A percentile compares a stretch with the other conserved stretches of the same genome.
Evolutionary conservation across 2,113 vertebrate species (phyloP).

Genomic region (Sceloporus tristichus): DNA sequence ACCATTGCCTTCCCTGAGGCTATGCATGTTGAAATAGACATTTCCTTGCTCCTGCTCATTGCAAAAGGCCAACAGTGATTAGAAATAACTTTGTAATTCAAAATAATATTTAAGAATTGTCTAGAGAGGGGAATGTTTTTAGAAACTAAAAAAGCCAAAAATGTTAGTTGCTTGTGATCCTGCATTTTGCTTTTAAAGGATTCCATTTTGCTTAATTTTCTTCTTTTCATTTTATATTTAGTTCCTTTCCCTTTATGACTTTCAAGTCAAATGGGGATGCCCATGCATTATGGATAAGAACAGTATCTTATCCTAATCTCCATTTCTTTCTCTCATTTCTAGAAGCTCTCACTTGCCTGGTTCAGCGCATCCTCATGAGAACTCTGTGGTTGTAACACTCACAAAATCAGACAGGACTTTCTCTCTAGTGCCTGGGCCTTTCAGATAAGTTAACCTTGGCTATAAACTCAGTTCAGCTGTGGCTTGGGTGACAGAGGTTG

Average conservation of each 20-base stretch:
- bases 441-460: constrained; percentile 7
- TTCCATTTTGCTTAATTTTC: not conserved
- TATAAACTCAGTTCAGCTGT: constrained; percentile 18
- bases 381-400: not conserved
- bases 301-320: not conserved
- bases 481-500: constrained; percentile 6
- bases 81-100: too few species aligned
- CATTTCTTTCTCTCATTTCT: not conserved
- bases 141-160: not conserved
- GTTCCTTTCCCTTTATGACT: not conserved
- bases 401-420: not conserved
- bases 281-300: not conserved
- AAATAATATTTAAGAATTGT: too few species aligned
- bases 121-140: not conserved
- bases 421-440: constrained; percentile 8
- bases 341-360: not conserved
- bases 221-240: not conserved
- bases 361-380: not conserved
- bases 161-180: not conserved
- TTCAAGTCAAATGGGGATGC: not conserved
- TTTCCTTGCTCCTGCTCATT: too few species aligned
- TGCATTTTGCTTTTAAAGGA: not conserved
- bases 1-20: too few species aligned
- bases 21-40: too few species aligned
- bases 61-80: too few species aligned